These are phyloP conservation scores for Beaufortia kweichowensis DNA, from an alignment of 2,113 vertebrate species.

Conservation along the genomic window DNA sequence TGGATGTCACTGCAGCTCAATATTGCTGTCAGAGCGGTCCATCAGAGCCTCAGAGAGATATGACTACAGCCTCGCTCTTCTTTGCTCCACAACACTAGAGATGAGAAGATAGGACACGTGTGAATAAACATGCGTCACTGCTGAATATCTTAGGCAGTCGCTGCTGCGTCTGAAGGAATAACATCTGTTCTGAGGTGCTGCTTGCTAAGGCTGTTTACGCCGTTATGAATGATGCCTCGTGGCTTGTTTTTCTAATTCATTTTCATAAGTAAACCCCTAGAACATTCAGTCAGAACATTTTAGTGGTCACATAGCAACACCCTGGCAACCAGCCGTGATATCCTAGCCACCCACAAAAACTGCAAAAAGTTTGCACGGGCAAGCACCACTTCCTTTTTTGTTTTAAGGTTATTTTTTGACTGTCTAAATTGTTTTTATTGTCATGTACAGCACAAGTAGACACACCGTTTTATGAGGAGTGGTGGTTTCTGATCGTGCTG, in stretches of 20 bases:
- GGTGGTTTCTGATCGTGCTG: constrained; percentile 96
- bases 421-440: not conserved
- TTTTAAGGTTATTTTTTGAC: too few species aligned
- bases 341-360: too few species aligned
- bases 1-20: constrained; percentile 42
- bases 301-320: too few species aligned
- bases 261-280: not conserved
- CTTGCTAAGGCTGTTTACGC: too few species aligned
- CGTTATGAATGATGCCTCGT: too few species aligned
- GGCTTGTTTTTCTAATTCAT: not conserved
- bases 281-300: not conserved
- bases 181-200: not conserved
- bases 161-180: not conserved
- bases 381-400: too few species aligned
- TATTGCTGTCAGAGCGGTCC: constrained; percentile 45
- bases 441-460: constrained; percentile 79
- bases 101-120: constrained; percentile 22
- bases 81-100: constrained; percentile 22
- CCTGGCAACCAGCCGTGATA: too few species aligned
- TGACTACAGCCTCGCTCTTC: constrained; percentile 43
- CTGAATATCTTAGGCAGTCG: constrained; percentile 5
- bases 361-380: too few species aligned
- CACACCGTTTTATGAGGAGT: constrained; percentile 91
- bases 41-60: constrained; percentile 20
- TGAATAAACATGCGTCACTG: not conserved